phyloP scores from a whole-genome alignment of 2,888 invertebrate species.

The Hypomecis atomaria region DNA sequence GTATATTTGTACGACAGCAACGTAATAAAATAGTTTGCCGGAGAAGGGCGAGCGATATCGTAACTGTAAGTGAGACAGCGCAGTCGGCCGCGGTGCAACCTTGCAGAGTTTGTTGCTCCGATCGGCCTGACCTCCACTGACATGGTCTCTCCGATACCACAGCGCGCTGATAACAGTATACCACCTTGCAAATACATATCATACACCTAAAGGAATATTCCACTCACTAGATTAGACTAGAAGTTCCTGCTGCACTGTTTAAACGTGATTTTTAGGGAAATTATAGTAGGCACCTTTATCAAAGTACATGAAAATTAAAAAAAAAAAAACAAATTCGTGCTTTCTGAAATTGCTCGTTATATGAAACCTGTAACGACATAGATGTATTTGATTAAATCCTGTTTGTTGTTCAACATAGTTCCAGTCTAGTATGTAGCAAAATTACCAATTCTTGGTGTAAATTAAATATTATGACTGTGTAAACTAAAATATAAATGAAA shows the following conservation, averaged over 20 bases:
- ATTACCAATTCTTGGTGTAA: too few species aligned
- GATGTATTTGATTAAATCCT: too few species aligned
- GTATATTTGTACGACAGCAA: slow-evolving; percentile 68
- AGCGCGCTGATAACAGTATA: slow-evolving; percentile 48
- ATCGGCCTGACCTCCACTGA: slow-evolving; percentile 70
- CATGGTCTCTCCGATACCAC: slow-evolving; percentile 62
- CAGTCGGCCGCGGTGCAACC: slow-evolving; percentile 75
- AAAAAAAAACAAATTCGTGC: too few species aligned
- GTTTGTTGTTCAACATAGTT: too few species aligned
- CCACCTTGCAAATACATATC: slow-evolving; percentile 21
- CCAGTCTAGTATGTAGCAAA: too few species aligned
- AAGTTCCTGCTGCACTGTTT: neutral
- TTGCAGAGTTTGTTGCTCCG: slow-evolving; percentile 83
- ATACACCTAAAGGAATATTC: neutral
- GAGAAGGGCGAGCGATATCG: slow-evolving; percentile 82
- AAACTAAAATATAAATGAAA: too few species aligned
- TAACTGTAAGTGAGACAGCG: slow-evolving; percentile 65
- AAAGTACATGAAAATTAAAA: too few species aligned
- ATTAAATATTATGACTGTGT: too few species aligned
- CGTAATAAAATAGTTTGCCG: slow-evolving; percentile 75
- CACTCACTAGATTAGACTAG: neutral
- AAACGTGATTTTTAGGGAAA: too few species aligned
- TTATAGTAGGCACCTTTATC: too few species aligned
- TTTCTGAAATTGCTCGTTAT: too few species aligned
- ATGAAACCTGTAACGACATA: too few species aligned